These are phyloP conservation scores for Campylomormyrus tamandua DNA, from an alignment of 2,113 vertebrate genomes.

Conservation along the genomic window DNA sequence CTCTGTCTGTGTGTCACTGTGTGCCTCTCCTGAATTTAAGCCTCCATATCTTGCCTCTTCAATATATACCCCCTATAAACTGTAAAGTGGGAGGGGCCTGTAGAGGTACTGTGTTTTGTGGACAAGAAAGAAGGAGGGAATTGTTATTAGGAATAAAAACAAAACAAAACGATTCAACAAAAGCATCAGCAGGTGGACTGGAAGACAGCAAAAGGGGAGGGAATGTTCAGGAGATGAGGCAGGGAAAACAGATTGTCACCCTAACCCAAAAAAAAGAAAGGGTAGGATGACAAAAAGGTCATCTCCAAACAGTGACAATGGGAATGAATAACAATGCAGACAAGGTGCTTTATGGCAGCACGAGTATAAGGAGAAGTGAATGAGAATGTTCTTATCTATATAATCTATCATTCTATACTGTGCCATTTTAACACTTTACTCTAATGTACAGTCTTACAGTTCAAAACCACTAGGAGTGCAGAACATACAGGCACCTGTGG, in stretches of 20 bases:
- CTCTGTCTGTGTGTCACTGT: background rate
- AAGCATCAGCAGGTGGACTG: constrained; percentile 11
- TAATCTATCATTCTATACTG: background rate
- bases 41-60: background rate
- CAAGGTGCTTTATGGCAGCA: background rate
- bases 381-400: background rate
- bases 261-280: constrained; percentile 1
- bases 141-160: background rate
- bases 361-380: background rate
- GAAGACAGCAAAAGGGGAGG: background rate
- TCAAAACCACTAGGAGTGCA: background rate
- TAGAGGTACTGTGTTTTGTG: background rate
- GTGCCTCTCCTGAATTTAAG: background rate
- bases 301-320: constrained; percentile 21
- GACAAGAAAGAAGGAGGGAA: background rate
- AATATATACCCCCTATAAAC: constrained; percentile 5
- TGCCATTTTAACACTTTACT: background rate
- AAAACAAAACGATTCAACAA: background rate
- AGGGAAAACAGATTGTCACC: constrained; percentile 16
- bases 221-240: constrained; percentile 10
- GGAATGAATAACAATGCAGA: constrained; percentile 15
- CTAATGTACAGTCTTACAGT: background rate
- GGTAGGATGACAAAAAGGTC: constrained; percentile 5
- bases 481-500: background rate
- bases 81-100: background rate